phyloP scores from a whole-genome alignment of 2,888 invertebrate species.

The Melanargia galathea region DNA sequence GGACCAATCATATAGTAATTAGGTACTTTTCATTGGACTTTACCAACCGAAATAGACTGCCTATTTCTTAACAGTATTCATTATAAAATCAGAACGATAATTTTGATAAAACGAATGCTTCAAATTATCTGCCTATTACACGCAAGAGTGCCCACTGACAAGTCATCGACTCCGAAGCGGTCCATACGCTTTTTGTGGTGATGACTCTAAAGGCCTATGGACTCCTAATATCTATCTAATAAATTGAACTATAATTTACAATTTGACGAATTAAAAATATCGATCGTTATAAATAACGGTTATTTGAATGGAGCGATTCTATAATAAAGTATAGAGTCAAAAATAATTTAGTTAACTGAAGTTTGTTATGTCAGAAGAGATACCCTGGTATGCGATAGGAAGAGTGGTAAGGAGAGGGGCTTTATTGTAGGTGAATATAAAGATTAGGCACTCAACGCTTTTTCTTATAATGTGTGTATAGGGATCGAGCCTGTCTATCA shows the following conservation, averaged over 20 bases:
- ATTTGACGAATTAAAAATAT: not conserved
- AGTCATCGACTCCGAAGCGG: conserved; percentile 13
- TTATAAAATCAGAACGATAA: not conserved
- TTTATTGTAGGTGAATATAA: too few relatives aligned
- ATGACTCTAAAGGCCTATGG: not conserved
- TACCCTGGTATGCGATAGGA: too few relatives aligned
- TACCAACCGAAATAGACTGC: too few relatives aligned
- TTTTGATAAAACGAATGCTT: not conserved
- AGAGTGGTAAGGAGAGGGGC: too few relatives aligned
- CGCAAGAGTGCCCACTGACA: conserved; percentile 3
- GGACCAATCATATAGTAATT: too few relatives aligned
- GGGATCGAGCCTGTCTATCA: too few relatives aligned
- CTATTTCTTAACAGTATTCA: not conserved
- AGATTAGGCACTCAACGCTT: too few relatives aligned
- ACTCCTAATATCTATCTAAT: not conserved
- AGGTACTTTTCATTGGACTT: too few relatives aligned
- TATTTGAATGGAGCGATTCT: not conserved
- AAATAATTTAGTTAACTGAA: too few relatives aligned
- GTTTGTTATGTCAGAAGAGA: too few relatives aligned
- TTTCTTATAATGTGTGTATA: too few relatives aligned
- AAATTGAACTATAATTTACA: not conserved
- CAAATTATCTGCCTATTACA: not conserved
- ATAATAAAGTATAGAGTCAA: not conserved
- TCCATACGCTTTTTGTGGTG: conserved; percentile 8
- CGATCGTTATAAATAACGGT: not conserved